phyloP scores from a whole-genome alignment of 2,113 vertebrate genomes.

The Mellivora capensis region DNA sequence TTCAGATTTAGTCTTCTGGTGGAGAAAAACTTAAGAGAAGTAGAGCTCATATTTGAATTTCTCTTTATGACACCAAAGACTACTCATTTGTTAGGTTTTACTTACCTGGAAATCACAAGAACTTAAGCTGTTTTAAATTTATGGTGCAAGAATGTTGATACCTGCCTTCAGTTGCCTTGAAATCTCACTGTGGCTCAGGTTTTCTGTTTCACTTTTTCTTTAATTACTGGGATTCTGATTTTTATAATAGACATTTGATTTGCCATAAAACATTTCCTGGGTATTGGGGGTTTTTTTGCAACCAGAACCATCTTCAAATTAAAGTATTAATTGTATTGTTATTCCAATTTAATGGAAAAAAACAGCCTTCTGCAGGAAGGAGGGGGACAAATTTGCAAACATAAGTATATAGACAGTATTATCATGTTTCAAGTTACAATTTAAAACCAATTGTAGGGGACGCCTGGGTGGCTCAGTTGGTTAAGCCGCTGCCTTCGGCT shows the following conservation, averaged over 20 bases:
- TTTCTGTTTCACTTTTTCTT: slow-evolving; percentile 31
- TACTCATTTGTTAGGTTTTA: not conserved
- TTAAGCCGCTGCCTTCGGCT: too few relatives aligned
- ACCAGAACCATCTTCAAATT: not conserved
- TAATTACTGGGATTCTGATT: not conserved
- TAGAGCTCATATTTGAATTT: not conserved
- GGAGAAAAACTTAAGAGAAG: not conserved
- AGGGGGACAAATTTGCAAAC: not conserved
- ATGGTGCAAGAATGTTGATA: not conserved
- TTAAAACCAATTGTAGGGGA: slow-evolving; percentile 41
- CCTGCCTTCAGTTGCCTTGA: not conserved
- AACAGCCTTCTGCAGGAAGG: not conserved
- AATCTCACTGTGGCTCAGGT: not conserved
- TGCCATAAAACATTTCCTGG: not conserved
- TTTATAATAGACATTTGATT: not conserved
- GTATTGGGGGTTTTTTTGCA: not conserved
- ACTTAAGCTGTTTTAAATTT: not conserved
- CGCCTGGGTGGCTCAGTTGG: too few relatives aligned
- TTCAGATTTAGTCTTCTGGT: not conserved
- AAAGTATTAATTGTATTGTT: slow-evolving; percentile 19
- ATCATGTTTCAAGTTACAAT: not conserved
- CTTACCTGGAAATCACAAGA: not conserved
- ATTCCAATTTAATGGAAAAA: not conserved
- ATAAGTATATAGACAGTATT: not conserved
- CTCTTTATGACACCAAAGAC: not conserved